phyloP scores from a whole-genome alignment of 1,140 invertebrate species.

The Phenacoccus solenopsis region DNA sequence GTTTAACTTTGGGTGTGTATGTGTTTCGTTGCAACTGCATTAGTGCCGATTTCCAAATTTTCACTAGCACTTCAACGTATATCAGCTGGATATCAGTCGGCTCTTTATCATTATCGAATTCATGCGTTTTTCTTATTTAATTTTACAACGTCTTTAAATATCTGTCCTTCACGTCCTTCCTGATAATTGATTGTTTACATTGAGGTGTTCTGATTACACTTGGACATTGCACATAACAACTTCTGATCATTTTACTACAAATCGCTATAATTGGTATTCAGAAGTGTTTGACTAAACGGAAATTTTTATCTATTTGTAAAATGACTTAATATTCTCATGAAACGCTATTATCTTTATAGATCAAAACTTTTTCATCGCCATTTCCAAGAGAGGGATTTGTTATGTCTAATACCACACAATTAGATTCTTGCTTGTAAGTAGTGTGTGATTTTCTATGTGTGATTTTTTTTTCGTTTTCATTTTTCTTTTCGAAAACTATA shows the following conservation, averaged over 20 bases:
- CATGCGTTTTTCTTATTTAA: neutral
- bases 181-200: conserved; percentile 3
- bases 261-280: neutral
- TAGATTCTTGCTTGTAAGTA: conserved; percentile 17
- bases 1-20: neutral
- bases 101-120: neutral
- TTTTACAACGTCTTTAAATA: neutral
- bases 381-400: neutral
- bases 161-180: neutral
- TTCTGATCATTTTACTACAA: neutral
- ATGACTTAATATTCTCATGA: neutral
- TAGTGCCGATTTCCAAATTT: neutral
- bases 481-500: too few species aligned
- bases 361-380: neutral
- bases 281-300: neutral
- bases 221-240: too few species aligned
- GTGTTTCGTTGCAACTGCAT: neutral
- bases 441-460: neutral
- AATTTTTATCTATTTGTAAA: neutral
- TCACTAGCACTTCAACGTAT: neutral
- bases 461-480: too few species aligned
- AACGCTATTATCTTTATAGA: neutral
- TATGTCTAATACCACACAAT: conserved; percentile 1
- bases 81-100: neutral
- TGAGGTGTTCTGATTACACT: neutral